phyloP scores from a whole-genome alignment of 1,140 invertebrate genomes.

The Aricia agestis region DNA sequence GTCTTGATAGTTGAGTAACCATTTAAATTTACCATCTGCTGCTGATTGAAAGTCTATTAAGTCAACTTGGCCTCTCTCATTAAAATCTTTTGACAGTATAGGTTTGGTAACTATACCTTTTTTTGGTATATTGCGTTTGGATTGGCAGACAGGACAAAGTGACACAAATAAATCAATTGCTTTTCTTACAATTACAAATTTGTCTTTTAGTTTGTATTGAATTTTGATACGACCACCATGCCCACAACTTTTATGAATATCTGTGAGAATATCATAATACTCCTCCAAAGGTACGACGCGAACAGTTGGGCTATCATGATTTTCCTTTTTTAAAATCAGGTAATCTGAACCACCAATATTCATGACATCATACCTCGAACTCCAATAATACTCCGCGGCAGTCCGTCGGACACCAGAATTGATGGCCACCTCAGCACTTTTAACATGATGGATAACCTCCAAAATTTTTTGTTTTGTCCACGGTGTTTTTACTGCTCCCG shows the following conservation, averaged over 20 bases:
- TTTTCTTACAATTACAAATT: conserved; percentile 9
- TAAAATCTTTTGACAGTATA: conserved; percentile 10
- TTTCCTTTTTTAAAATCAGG: conserved; percentile 17
- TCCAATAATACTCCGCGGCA: too few species aligned
- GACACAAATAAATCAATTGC: neutral
- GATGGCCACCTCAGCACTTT: too few species aligned
- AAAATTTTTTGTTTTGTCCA: too few species aligned
- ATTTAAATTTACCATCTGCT: neutral
- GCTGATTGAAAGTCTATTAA: too few species aligned
- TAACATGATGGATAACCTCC: too few species aligned
- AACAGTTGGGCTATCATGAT: conserved; percentile 12
- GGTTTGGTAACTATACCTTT: neutral
- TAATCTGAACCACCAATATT: neutral
- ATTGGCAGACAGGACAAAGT: neutral
- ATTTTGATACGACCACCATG: conserved; percentile 18
- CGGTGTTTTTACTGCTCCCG: too few species aligned
- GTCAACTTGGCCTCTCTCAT: neutral
- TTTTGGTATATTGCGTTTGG: conserved; percentile 11
- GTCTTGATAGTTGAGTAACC: conserved; percentile 17
- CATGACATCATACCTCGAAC: conserved; percentile 11
- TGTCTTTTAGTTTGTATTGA: neutral
- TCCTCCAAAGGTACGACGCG: conserved; percentile 4
- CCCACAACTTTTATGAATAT: neutral
- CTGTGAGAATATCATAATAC: conserved; percentile 10
- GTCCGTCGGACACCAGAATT: too few species aligned